Conservation (phyloP, 2,797 vertebrate species). For the Denticeps clupeoides region DNA sequence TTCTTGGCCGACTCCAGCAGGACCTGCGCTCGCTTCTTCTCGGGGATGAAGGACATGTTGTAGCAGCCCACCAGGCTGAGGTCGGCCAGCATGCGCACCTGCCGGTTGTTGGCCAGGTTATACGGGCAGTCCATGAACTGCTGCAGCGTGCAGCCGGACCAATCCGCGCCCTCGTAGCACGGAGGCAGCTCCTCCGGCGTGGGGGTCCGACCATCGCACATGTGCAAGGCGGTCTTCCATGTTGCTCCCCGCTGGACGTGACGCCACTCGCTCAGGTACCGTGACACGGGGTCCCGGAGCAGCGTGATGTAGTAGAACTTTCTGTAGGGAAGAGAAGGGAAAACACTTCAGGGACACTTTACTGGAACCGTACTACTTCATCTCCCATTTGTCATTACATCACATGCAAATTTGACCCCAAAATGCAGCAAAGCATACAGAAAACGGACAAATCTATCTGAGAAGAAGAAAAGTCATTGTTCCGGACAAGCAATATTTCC, state of each 20-base stretch:
- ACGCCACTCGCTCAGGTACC: conserved; percentile 96
- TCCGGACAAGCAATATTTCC: too few species aligned
- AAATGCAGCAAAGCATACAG: too few species aligned
- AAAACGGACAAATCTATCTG: too few species aligned
- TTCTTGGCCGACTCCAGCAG: conserved; percentile 95
- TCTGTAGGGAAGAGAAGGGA: conserved; percentile 42
- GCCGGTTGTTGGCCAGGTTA: conserved; percentile 88
- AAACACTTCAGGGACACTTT: neutral
- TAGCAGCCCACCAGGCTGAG: conserved; percentile 94
- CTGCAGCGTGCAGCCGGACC: conserved; percentile 93
- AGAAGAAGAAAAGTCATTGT: too few species aligned
- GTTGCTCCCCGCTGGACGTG: conserved; percentile 94
- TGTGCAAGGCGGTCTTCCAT: conserved; percentile 95
- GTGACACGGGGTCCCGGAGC: conserved; percentile 88
- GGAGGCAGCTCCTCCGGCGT: conserved; percentile 88
- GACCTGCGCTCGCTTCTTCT: conserved; percentile 88
- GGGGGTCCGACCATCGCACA: conserved; percentile 93
- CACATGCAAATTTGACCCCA: too few species aligned
- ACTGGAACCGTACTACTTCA: too few species aligned
- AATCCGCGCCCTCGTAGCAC: conserved; percentile 93
- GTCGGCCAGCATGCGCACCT: conserved; percentile 90
- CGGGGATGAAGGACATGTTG: conserved; percentile 92
- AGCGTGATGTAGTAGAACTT: conserved; percentile 98
- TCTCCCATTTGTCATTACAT: too few species aligned
- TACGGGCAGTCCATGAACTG: conserved; percentile 98